Base-by-base conservation (phyloP, 2,113 vertebrate species). In the Melanotaenia duboulayi region DNA sequence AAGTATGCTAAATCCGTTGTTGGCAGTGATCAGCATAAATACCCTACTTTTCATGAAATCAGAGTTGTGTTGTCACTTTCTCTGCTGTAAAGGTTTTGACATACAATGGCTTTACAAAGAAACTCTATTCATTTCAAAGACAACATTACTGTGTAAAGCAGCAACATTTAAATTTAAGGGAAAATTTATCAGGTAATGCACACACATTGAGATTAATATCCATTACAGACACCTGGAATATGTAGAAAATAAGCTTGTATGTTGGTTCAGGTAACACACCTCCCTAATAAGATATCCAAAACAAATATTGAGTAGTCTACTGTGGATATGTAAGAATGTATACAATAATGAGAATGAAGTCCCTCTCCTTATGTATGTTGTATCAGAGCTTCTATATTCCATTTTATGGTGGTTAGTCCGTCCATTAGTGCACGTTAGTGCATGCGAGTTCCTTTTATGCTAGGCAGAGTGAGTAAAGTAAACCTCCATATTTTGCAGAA, bases 131-230 rank as follows among this genome's bases (percentile, higher is more conserved):
- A 20, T 70, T 49, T 65, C 23, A 54, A 32, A 17, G 22, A 66
- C 75, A 56, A 22, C 64, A 51, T 39, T 48, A 4, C 4, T 37
- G 37, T 44, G 49, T 57, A 28, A 28, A 28, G 6, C 28, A 73
- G n/a, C n/a, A n/a, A n/a, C n/a, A n/a, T n/a, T n/a, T 93, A 92
- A 94, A 94, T 90, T 93, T 86, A 89, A 87, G 91, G 24, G 19
- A 49, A 90, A 94, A 77, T 54, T 79, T 85, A 51, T 54, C 28
- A 28, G 28, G 28, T 28, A 6, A 28, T 28, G 28, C 28, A 28
- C 3, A 4, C 28, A 3, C 28, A 28, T 6, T 28, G 28, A 28
- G 3, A 28, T 6, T 6, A 28, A 4, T 28, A n/a, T n/a, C n/a
- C n/a, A n/a, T n/a, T n/a, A n/a, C n/a, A n/a, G n/a, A n/a, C n/a